A percentile compares a stretch with the other conserved stretches of the same genome.
phyloP scores from a whole-genome alignment of 2,113 vertebrate species.

The Tachysurus vachellii region DNA sequence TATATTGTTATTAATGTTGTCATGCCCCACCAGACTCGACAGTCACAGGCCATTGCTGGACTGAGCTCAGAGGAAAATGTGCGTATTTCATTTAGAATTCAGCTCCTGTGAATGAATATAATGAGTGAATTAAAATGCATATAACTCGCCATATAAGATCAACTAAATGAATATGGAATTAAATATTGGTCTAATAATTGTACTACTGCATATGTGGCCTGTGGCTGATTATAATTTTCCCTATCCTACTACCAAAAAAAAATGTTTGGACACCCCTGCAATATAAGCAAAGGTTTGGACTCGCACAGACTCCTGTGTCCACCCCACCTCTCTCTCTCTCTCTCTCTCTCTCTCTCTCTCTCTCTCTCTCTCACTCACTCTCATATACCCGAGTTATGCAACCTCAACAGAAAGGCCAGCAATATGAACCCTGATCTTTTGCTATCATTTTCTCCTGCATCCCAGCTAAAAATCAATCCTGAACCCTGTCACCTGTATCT shows the following conservation, averaged over 20 bases:
- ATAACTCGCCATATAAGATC: neutral
- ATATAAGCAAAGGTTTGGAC: constrained; percentile 47
- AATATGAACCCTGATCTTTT: constrained; percentile 35
- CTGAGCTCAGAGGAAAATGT: neutral
- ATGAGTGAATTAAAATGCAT: neutral
- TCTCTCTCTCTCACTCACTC: neutral
- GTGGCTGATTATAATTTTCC: neutral
- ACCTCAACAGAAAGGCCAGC: constrained; percentile 38
- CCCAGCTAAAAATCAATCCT: constrained; percentile 10
- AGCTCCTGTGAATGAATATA: neutral
- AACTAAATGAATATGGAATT: neutral
- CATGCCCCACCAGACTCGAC: neutral
- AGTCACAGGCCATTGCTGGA: neutral
- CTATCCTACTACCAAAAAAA: neutral
- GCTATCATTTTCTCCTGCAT: constrained; percentile 7
- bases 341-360: neutral
- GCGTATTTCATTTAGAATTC: neutral
- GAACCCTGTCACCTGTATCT: neutral
- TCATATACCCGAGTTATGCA: constrained; percentile 42
- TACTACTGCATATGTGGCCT: neutral
- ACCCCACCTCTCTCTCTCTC: constrained; percentile 12
- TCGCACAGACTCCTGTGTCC: constrained; percentile 17
- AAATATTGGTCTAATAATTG: neutral
- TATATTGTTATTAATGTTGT: neutral
- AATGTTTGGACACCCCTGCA: constrained; percentile 29